Base-by-base conservation (phyloP, 2,888 invertebrate species). In the Cynaeus angustus region DNA sequence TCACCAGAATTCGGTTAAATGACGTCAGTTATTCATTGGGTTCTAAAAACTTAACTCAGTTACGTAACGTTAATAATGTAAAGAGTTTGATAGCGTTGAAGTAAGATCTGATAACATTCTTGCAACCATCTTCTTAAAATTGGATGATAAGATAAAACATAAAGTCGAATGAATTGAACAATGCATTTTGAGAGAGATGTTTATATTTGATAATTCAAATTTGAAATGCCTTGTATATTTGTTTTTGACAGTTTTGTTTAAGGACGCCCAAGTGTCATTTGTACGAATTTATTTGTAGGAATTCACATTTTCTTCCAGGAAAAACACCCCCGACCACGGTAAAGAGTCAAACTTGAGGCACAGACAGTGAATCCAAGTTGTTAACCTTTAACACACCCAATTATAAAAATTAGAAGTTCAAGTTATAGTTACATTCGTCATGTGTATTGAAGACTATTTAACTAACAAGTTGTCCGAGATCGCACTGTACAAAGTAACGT, bases 331-430 rank as follows among this genome's bases (percentile, higher is more conserved):
- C 37, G 86, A 86, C 78, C 85, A 86, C 73, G 86, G 85, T 70
- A 86, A 86, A 81, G 86, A 86, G 68, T 81, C 85, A 59, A 86
- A 85, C 75, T 79, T 86, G 73, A 84, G 86, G 81, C 86, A 86
- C 79, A 83, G 87, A 77, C 86, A 87, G 82, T 86, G 84, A 85
- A 67, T 43, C 55, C 56, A 48, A 56, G 37, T 67, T 70, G 70
- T 68, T 61, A 56, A 61, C 28, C 55, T 48, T 53, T 65, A 64
- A 38, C 48, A 62, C 59, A 53, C 53, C 14, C 21, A 59, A 56
- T 68, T 68, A 68, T 65, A 59, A 65, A 58, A 71, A 68, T 64
- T 62, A 70, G 52, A 67, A 52, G 56, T 46, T 67, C 45, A 62
- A 62, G 65, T 70, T 70, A 53, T 52, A 68, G 67, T 71, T 68